A percentile compares a stretch with the other conserved stretches of the same genome.
These are phyloP conservation scores for Nothoprocta perdicaria DNA, from an alignment of 2,113 vertebrate species.

Conservation along the genomic window DNA sequence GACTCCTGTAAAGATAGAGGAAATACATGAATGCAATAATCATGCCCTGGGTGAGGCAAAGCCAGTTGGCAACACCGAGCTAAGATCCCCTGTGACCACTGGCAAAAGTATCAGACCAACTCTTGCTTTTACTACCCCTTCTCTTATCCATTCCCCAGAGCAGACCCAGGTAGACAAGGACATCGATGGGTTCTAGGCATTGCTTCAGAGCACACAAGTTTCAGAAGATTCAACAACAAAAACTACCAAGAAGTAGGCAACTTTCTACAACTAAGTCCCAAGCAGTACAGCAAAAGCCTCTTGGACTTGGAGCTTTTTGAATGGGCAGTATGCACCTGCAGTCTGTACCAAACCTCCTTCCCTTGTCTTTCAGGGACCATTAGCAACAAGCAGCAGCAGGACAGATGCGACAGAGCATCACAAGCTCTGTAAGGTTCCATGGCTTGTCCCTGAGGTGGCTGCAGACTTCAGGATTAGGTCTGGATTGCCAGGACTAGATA, in stretches of 20 bases:
- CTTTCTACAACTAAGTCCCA: background rate
- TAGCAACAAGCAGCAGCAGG: background rate
- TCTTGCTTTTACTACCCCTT: background rate
- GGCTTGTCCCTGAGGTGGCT: background rate
- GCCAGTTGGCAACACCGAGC: background rate
- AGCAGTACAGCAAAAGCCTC: background rate
- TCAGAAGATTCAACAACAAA: background rate
- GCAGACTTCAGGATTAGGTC: background rate
- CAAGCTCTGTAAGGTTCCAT: background rate
- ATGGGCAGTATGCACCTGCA: background rate
- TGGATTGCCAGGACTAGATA: background rate
- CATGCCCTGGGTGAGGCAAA: background rate
- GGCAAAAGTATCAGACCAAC: background rate
- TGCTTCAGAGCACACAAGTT: background rate
- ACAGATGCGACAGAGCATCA: background rate
- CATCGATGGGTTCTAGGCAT: background rate
- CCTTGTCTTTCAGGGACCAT: background rate
- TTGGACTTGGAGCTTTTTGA: background rate
- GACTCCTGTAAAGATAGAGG: background rate
- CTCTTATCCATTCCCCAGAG: background rate
- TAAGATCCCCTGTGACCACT: background rate
- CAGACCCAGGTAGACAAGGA: background rate
- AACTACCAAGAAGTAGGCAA: background rate
- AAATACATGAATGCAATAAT: background rate
- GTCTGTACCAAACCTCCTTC: background rate